Evolutionary conservation across 1,140 invertebrate genomes (phyloP), one percentile per base, ranked within the genome.

Genomic region (Stenopsyche tienmushanensis): DNA sequence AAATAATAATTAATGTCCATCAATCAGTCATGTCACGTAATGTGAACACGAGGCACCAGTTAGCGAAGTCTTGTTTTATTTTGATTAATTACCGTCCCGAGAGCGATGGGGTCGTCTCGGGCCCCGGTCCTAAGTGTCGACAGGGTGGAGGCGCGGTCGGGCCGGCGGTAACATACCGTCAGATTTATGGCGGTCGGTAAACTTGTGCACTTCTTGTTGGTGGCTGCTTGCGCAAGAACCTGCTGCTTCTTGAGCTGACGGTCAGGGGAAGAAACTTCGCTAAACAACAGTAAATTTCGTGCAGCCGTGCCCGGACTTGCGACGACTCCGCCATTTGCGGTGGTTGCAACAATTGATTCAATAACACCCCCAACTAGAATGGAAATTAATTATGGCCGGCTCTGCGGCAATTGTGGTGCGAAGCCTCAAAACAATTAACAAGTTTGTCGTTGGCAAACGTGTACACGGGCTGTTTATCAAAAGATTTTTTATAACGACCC

Each of bases 161-260:
- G 34, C 26, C 52, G 54, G 54, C 21, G 54, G 54, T 57, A 57
- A 57, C 54, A 57, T 42, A 57, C 54, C 39, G 54, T 57, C 54
- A 57, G 54, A 57, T 57, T 57, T 57, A 57, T 57, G 54, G 54
- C 54, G 5, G n/a, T 18, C 29, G 29, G 54, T 54, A 24, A 57
- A 57, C 54, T 57, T 57, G 54, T 29, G 54, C 54, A 57, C 54
- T 57, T 57, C 39, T 54, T 54, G 52, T 54, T 44, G 41, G 13
- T 44, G 13, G 41, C n/a, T 3, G 13, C n/a, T 44, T 3, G 41
- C 13, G 41, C 18, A 15, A 13, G 18, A 44, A 44, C 41, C n/a
- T 17, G 41, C 41, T 17, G 13, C 2, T 17, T 3, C 18, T 17
- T 3, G 13, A 13, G 13, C 13, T 2, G 18, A 17, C n/a, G 3